phyloP scores from a whole-genome alignment of 1,140 invertebrate species.

The Eupeodes corollae region DNA sequence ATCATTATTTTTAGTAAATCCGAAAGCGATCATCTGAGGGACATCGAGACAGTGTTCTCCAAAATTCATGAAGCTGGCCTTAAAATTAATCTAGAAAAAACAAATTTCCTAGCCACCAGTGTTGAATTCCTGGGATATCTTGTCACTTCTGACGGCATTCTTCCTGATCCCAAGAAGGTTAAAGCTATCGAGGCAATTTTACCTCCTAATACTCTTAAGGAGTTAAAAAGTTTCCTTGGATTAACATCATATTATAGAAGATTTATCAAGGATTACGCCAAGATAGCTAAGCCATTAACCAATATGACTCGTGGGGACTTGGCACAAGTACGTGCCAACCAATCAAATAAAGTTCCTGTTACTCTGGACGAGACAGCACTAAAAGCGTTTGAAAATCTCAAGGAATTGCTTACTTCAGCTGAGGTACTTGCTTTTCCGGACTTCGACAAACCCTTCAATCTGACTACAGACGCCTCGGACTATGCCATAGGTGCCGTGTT shows the following conservation, averaged over 20 bases:
- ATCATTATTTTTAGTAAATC: conserved; percentile 8
- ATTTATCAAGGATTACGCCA: too few relatives aligned
- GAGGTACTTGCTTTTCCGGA: conserved; percentile 32
- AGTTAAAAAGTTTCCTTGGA: conserved; percentile 1
- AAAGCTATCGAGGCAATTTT: not conserved
- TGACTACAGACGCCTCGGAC: conserved; percentile 21
- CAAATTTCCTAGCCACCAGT: not conserved
- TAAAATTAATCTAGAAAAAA: conserved; percentile 3
- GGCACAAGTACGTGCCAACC: conserved; percentile 3
- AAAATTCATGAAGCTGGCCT: not conserved
- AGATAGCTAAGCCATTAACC: conserved; percentile 1
- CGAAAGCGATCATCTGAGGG: not conserved
- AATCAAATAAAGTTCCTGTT: too few relatives aligned
- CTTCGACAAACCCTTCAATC: conserved; percentile 19
- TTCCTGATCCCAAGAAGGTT: conserved; percentile 1
- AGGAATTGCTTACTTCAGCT: conserved; percentile 31
- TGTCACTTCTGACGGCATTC: not conserved
- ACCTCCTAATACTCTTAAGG: conserved; percentile 1
- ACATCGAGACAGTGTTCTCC: not conserved
- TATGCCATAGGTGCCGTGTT: conserved; percentile 22
- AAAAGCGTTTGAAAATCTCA: conserved; percentile 31
- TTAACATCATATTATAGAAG: conserved; percentile 3
- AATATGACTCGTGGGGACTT: too few relatives aligned
- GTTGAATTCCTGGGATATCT: conserved; percentile 1
- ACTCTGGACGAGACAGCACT: conserved; percentile 6